These are phyloP conservation scores for Danio tinwini DNA, from an alignment of 2,797 vertebrate species.

Conservation along the genomic window DNA sequence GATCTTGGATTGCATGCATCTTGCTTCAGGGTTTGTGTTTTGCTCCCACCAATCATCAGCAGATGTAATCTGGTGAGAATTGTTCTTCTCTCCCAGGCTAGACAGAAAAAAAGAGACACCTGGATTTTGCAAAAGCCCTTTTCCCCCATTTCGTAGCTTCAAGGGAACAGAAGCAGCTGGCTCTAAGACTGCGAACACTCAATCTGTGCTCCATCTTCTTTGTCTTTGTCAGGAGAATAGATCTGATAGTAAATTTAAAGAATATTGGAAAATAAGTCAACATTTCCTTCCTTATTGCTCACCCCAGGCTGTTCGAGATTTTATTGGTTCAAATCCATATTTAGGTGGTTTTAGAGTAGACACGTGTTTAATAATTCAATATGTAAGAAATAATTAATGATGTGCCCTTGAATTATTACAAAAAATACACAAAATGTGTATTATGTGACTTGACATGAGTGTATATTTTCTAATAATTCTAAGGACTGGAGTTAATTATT, in stretches of 20 bases:
- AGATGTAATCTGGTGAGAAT: constrained; percentile 78
- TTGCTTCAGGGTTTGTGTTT: constrained; percentile 54
- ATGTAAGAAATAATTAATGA: too few relatives aligned
- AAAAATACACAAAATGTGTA: too few relatives aligned
- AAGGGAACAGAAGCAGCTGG: constrained; percentile 42
- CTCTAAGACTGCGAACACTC: constrained; percentile 36
- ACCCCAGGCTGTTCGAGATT: too few relatives aligned
- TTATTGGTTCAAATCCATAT: too few relatives aligned
- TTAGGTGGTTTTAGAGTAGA: too few relatives aligned
- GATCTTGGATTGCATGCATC: constrained; percentile 21
- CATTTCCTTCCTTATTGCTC: too few relatives aligned
- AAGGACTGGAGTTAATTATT: too few relatives aligned
- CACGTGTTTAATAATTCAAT: too few relatives aligned
- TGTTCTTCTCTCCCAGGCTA: constrained; percentile 51
- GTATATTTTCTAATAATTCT: too few relatives aligned
- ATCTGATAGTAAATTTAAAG: background rate
- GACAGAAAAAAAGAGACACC: constrained; percentile 58
- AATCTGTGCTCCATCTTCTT: constrained; percentile 19
- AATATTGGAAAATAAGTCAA: background rate
- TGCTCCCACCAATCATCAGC: constrained; percentile 71
- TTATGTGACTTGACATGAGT: too few relatives aligned
- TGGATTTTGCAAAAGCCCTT: constrained; percentile 60
- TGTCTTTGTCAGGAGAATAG: constrained; percentile 5
- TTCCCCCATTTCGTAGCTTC: constrained; percentile 29
- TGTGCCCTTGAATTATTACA: too few relatives aligned